phyloP scores from a whole-genome alignment of 1,140 invertebrate species.

The Achatina immaculata region DNA sequence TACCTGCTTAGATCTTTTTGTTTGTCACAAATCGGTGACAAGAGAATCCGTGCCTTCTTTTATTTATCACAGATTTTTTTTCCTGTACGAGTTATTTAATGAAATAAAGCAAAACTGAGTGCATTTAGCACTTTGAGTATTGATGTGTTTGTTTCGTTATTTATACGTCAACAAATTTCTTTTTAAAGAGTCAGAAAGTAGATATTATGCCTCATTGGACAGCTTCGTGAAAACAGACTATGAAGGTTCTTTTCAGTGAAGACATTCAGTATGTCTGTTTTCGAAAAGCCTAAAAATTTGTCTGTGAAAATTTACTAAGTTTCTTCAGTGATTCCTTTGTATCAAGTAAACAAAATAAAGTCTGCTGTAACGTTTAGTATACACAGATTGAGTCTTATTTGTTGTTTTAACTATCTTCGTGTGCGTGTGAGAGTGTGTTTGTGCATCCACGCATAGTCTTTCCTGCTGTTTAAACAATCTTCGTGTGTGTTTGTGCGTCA shows the following conservation, averaged over 20 bases:
- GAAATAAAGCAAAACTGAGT: neutral
- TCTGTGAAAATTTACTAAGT: neutral
- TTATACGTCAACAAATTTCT: neutral
- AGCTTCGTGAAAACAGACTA: slow-evolving; percentile 11
- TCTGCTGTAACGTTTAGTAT: neutral
- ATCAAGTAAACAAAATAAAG: neutral
- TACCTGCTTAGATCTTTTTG: neutral
- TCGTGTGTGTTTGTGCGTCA: neutral
- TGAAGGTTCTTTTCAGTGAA: neutral
- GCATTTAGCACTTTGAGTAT: neutral
- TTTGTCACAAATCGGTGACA: neutral
- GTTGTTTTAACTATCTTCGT: neutral
- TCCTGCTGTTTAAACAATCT: too few relatives aligned
- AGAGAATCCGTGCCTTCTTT: neutral
- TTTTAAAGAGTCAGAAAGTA: neutral
- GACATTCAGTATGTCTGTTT: slow-evolving; percentile 6
- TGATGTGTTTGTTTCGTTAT: neutral
- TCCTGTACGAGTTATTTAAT: neutral
- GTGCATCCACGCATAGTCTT: too few relatives aligned
- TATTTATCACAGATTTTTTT: slow-evolving; percentile 1
- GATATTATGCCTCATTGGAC: slow-evolving; percentile 29
- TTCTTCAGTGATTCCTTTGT: slow-evolving; percentile 8
- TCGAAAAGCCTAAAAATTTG: neutral
- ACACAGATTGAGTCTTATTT: neutral
- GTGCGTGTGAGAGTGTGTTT: too few relatives aligned